Evolutionary conservation across 2,888 invertebrate species (phyloP).

Genomic region (Zootermopsis nevadensis): DNA sequence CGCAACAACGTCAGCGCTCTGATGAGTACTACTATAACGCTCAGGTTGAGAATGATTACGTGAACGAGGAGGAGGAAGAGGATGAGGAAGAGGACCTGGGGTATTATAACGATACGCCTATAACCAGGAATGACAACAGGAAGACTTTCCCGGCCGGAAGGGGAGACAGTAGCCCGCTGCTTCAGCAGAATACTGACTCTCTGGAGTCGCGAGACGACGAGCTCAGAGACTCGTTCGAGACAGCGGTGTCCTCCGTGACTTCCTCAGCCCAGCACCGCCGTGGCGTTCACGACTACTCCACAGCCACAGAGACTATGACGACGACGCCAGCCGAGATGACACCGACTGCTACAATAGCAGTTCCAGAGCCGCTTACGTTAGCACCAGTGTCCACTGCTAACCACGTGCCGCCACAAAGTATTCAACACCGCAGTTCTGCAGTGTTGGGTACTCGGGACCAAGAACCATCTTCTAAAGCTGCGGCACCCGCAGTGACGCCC

Average conservation of each 20-base stretch:
- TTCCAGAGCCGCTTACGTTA: slow-evolving; percentile 54
- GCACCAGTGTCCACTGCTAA: neutral
- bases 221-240: slow-evolving; percentile 68
- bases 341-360: slow-evolving; percentile 61
- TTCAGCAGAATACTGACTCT: slow-evolving; percentile 67
- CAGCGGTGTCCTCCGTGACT: slow-evolving; percentile 65
- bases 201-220: slow-evolving; percentile 69
- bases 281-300: slow-evolving; percentile 43
- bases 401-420: slow-evolving; percentile 51
- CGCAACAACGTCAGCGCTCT: slow-evolving; percentile 53
- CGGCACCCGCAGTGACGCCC: slow-evolving; percentile 59
- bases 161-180: slow-evolving; percentile 60
- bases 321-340: slow-evolving; percentile 53
- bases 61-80: slow-evolving; percentile 39
- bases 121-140: slow-evolving; percentile 9
- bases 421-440: slow-evolving; percentile 64
- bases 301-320: slow-evolving; percentile 54
- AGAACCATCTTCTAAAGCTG: slow-evolving; percentile 29
- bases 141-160: slow-evolving; percentile 58
- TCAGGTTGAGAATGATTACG: slow-evolving; percentile 57
- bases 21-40: slow-evolving; percentile 55
- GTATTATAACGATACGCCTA: slow-evolving; percentile 26
- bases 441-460: slow-evolving; percentile 60
- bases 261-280: slow-evolving; percentile 59
- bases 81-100: slow-evolving; percentile 25